These are phyloP conservation scores for Ceratothoa steindachneri DNA, from an alignment of 2,888 invertebrate species.

Conservation along the genomic window DNA sequence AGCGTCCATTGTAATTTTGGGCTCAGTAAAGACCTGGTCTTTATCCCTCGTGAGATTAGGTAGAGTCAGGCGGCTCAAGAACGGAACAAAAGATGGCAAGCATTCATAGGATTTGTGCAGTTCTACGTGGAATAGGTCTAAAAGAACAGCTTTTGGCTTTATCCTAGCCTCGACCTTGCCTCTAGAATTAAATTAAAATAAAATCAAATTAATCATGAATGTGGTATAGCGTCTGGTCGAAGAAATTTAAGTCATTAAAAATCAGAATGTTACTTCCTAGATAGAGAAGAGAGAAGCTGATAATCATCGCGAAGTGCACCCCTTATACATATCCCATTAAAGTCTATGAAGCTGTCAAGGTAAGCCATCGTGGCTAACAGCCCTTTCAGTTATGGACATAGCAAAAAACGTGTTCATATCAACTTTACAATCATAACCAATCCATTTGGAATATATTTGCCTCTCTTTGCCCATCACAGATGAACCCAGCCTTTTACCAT, in stretches of 20 bases:
- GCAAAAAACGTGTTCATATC: not conserved
- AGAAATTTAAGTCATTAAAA: too few species aligned
- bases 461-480: not conserved
- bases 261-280: too few species aligned
- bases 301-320: not conserved
- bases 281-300: not conserved
- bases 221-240: too few species aligned
- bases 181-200: too few species aligned
- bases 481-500: not conserved
- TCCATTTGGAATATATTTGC: not conserved
- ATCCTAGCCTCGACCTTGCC: too few species aligned
- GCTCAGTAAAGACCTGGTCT: not conserved
- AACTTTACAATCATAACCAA: not conserved
- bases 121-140: not conserved
- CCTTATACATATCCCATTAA: not conserved
- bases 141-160: constrained; percentile 6
- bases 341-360: not conserved
- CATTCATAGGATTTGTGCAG: constrained; percentile 3
- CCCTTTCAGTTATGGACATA: not conserved
- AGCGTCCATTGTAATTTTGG: not conserved
- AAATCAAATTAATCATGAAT: too few species aligned
- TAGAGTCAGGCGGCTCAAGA: constrained; percentile 11
- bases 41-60: not conserved
- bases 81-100: not conserved
- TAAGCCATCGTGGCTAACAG: not conserved